These are phyloP conservation scores for Chrosomus eos DNA, from an alignment of 2,797 vertebrate genomes.

Conservation along the genomic window DNA sequence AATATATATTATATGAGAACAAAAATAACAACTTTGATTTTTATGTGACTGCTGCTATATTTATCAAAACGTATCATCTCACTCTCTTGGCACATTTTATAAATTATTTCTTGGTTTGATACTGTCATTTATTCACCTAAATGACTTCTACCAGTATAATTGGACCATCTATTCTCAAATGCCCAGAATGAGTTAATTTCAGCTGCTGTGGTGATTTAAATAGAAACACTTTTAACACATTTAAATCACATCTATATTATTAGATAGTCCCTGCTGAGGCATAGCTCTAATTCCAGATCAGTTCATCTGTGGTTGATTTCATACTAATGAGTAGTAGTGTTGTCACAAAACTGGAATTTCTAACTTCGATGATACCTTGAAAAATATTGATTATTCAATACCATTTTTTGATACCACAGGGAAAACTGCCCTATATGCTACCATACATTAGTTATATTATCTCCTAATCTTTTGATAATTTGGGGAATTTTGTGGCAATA, in stretches of 20 bases:
- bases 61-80: neutral
- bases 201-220: slow-evolving; percentile 67
- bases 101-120: neutral
- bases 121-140: slow-evolving; percentile 6
- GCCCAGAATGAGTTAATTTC: slow-evolving; percentile 73
- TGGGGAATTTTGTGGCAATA: neutral
- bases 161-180: slow-evolving; percentile 66
- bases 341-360: neutral
- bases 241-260: slow-evolving; percentile 70
- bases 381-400: neutral
- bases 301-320: slow-evolving; percentile 65
- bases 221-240: slow-evolving; percentile 63
- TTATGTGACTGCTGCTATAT: neutral
- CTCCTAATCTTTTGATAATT: neutral
- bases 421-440: neutral
- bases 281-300: slow-evolving; percentile 68
- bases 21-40: too few relatives aligned
- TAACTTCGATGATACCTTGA: neutral
- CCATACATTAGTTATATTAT: neutral
- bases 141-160: slow-evolving; percentile 70
- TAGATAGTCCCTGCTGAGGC: slow-evolving; percentile 54
- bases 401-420: neutral
- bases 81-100: neutral
- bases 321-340: slow-evolving; percentile 52
- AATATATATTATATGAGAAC: too few relatives aligned